A percentile compares a stretch with the other conserved stretches of the same genome.
Evolutionary conservation across 2,113 vertebrate species (phyloP).

Genomic region (Pangasianodon gigas): DNA sequence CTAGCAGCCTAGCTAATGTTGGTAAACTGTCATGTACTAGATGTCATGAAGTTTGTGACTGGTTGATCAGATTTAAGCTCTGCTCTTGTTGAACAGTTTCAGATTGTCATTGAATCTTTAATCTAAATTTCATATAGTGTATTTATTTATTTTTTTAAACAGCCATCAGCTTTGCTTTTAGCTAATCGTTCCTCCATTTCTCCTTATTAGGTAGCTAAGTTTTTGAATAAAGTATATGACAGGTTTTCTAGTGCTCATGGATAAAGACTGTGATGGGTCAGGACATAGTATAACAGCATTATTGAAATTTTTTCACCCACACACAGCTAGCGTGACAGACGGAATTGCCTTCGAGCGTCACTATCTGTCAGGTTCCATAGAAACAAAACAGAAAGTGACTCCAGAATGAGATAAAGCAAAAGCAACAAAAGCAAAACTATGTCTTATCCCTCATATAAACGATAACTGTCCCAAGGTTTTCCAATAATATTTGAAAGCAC

Average conservation of each 20-base stretch:
- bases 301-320: not conserved
- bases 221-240: not conserved
- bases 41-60: not conserved
- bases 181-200: not conserved
- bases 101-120: not conserved
- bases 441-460: not conserved
- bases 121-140: not conserved
- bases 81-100: not conserved
- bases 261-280: not conserved
- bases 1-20: not conserved
- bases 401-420: not conserved
- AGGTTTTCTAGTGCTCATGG: not conserved
- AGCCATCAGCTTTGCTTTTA: not conserved
- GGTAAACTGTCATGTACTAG: not conserved
- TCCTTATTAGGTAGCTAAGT: not conserved
- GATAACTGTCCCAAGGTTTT: not conserved
- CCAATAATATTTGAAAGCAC: not conserved
- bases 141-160: not conserved
- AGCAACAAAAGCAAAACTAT: not conserved
- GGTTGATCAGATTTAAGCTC: not conserved
- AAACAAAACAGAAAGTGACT: not conserved
- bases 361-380: not conserved
- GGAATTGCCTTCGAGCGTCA: not conserved
- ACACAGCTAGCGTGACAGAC: slow-evolving; percentile 11
- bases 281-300: not conserved